phyloP scores from a whole-genome alignment of 2,797 vertebrate genomes.

The Anomalospiza imberbis region DNA sequence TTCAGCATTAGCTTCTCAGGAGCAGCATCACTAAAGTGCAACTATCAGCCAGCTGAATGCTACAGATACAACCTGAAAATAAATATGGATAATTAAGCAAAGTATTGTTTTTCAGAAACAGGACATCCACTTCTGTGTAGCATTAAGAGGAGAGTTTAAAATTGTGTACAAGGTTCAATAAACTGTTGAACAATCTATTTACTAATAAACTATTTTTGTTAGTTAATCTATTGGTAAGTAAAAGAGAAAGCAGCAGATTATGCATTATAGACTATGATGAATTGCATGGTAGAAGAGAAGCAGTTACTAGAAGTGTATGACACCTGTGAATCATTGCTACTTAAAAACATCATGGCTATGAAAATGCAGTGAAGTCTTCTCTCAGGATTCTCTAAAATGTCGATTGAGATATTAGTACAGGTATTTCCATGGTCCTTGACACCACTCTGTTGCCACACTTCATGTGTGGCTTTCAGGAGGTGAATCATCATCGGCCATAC shows the following conservation, averaged over 20 bases:
- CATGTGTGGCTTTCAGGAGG: background rate
- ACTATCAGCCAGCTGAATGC: background rate
- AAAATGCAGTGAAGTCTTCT: background rate
- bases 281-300: background rate
- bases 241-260: background rate
- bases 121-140: background rate
- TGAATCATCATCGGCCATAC: background rate
- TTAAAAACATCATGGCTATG: background rate
- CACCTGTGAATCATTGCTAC: background rate
- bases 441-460: background rate
- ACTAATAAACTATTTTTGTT: background rate
- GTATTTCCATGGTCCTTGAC: background rate
- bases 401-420: background rate
- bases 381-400: background rate
- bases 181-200: background rate
- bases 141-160: background rate
- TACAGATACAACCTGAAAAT: background rate
- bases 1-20: constrained; percentile 6
- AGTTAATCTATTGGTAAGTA: background rate
- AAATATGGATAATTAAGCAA: background rate
- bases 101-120: background rate
- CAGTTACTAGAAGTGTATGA: background rate
- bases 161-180: background rate
- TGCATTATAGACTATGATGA: background rate
- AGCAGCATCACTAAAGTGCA: background rate